These are phyloP conservation scores for Artibeus jamaicensis DNA, from an alignment of 2,797 vertebrate genomes.

Conservation along the genomic window DNA sequence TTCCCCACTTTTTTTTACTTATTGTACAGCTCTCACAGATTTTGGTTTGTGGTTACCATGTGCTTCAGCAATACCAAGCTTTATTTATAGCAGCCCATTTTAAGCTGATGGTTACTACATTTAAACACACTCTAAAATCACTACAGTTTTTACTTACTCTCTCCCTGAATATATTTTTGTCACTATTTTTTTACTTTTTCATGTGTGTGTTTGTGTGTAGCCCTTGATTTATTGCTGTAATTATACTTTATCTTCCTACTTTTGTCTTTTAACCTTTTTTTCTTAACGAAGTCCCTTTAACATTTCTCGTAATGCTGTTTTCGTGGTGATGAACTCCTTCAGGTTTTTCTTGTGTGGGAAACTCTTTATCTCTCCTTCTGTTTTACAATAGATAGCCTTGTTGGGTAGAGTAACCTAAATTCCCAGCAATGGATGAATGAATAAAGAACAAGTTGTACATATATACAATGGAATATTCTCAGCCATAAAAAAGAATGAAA, in stretches of 20 bases:
- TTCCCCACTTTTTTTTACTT: neutral
- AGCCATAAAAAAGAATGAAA: neutral
- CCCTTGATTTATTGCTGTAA: neutral
- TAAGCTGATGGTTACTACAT: neutral
- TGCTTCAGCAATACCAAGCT: neutral
- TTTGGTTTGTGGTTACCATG: neutral
- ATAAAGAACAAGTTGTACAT: neutral
- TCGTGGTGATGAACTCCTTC: neutral
- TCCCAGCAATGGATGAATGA: neutral
- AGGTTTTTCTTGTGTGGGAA: neutral
- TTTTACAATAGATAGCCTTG: neutral
- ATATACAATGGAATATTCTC: neutral
- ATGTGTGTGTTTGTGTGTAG: neutral
- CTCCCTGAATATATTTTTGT: neutral
- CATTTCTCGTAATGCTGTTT: neutral
- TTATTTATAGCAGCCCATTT: neutral
- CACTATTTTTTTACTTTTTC: neutral
- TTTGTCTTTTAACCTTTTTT: neutral
- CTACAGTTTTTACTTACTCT: neutral
- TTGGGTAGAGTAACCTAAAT: neutral
- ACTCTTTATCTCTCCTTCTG: neutral
- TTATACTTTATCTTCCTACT: neutral
- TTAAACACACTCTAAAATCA: neutral
- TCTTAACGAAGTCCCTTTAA: neutral
- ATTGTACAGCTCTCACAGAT: neutral